A percentile compares a stretch with the other conserved stretches of the same genome.
Evolutionary conservation across 2,888 invertebrate genomes (phyloP).

Genomic region (Oscheius sp.): DNA sequence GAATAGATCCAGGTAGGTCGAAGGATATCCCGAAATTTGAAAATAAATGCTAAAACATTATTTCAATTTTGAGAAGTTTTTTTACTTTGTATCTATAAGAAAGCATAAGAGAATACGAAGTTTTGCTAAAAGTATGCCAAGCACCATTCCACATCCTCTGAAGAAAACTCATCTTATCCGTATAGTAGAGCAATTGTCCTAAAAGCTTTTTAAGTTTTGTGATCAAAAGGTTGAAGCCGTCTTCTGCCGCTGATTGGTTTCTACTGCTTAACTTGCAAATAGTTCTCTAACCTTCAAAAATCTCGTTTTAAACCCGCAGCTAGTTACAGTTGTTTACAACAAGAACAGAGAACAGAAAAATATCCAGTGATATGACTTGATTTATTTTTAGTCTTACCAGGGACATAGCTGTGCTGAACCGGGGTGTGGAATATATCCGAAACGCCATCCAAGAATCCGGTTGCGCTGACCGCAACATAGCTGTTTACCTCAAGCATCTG

Average conservation of each 20-base stretch:
- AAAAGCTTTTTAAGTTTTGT: too few species aligned
- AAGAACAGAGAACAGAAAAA: too few species aligned
- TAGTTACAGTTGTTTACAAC: too few species aligned
- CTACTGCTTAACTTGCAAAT: too few species aligned
- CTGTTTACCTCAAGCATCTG: conserved; percentile 14
- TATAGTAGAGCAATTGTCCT: conserved; percentile 22
- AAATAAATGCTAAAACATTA: conserved; percentile 20
- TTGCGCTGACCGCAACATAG: conserved; percentile 5
- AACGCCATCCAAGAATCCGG: conserved; percentile 24
- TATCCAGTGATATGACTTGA: too few species aligned
- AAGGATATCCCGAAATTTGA: conserved; percentile 11
- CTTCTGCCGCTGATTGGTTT: too few species aligned
- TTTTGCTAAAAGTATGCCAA: conserved; percentile 16
- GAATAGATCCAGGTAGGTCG: conserved; percentile 11
- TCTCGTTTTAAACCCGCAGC: too few species aligned
- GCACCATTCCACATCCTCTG: conserved; percentile 21
- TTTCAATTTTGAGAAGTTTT: neutral
- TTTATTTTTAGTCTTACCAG: conserved; percentile 10
- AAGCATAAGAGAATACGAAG: conserved; percentile 5
- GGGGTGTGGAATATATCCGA: conserved; percentile 23
- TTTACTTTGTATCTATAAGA: conserved; percentile 19
- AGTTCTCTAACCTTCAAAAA: too few species aligned
- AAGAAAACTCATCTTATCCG: conserved; percentile 22
- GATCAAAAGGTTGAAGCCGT: too few species aligned
- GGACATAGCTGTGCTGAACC: conserved; percentile 22